phyloP scores from a whole-genome alignment of 2,113 vertebrate genomes.

The Xiphias gladius region DNA sequence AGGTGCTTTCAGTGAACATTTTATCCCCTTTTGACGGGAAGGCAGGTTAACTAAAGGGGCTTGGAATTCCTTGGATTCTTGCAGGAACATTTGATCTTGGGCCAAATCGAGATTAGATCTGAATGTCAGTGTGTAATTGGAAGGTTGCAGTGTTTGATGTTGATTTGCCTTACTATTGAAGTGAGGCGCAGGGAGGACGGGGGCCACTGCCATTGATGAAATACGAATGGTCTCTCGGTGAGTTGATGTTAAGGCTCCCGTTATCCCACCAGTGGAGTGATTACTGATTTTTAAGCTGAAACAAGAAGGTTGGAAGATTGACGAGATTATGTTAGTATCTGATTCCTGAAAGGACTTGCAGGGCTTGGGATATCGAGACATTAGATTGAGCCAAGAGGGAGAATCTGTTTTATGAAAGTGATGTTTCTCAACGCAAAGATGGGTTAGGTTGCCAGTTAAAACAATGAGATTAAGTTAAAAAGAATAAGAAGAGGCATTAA shows the following conservation, averaged over 20 bases:
- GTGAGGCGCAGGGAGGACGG: conserved; percentile 4
- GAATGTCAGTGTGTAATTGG: conserved; percentile 76
- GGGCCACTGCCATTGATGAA: conserved; percentile 71
- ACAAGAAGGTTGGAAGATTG: conserved; percentile 54
- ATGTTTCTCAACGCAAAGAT: conserved; percentile 13
- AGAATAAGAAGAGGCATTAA: not conserved
- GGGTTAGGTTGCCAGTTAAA: not conserved
- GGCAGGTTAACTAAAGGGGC: conserved; percentile 49
- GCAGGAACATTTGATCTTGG: conserved; percentile 73
- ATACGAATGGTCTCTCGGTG: conserved; percentile 74
- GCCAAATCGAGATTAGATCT: conserved; percentile 72
- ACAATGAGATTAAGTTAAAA: conserved; percentile 5
- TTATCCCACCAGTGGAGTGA: conserved; percentile 63
- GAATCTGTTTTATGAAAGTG: conserved; percentile 17
- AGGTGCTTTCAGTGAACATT: conserved; percentile 55
- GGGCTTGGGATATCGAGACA: conserved; percentile 27
- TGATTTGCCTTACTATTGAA: conserved; percentile 46
- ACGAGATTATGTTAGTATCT: conserved; percentile 59
- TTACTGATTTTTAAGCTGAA: conserved; percentile 72
- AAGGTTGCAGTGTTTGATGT: conserved; percentile 76
- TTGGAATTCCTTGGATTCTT: conserved; percentile 50
- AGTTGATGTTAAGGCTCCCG: conserved; percentile 52
- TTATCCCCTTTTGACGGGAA: conserved; percentile 54
- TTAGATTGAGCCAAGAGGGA: conserved; percentile 21
- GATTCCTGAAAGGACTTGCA: conserved; percentile 53